Conservation (phyloP, 2,888 invertebrate genomes). For the Drosophila falleni region DNA sequence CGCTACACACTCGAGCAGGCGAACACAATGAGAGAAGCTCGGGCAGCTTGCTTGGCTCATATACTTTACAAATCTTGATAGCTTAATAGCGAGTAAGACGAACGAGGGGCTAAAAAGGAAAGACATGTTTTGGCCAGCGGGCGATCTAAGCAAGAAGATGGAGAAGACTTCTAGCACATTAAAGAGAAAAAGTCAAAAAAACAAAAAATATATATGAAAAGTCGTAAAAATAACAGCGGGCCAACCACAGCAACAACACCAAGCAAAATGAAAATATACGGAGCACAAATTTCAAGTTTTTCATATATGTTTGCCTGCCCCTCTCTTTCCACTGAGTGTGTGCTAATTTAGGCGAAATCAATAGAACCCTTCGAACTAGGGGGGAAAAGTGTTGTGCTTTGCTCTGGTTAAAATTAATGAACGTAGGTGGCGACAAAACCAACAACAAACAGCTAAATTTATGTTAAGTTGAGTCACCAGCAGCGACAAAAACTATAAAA, state of each 20-base stretch:
- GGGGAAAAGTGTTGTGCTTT: constrained; percentile 26
- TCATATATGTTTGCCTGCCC: constrained; percentile 6
- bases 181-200: constrained; percentile 60
- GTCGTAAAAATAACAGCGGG: constrained; percentile 78
- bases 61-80: constrained; percentile 83
- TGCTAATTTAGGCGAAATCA: constrained; percentile 82
- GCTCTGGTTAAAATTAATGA: constrained; percentile 54
- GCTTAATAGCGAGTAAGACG: constrained; percentile 70
- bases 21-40: constrained; percentile 54
- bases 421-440: constrained; percentile 57
- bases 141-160: constrained; percentile 36
- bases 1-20: constrained; percentile 54
- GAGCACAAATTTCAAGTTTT: constrained; percentile 9
- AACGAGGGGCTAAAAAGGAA: constrained; percentile 58
- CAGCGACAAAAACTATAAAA: constrained; percentile 71
- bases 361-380: constrained; percentile 55
- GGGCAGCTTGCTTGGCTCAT: constrained; percentile 76
- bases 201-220: constrained; percentile 69
- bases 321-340: constrained; percentile 29
- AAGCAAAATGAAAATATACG: constrained; percentile 12
- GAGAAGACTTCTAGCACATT: constrained; percentile 59
- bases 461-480: constrained; percentile 62
- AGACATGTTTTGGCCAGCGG: constrained; percentile 79
- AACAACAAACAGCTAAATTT: constrained; percentile 50
- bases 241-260: constrained; percentile 30